Base-by-base conservation (phyloP, 2,797 vertebrate genomes). In the Phalloptychus januarius region DNA sequence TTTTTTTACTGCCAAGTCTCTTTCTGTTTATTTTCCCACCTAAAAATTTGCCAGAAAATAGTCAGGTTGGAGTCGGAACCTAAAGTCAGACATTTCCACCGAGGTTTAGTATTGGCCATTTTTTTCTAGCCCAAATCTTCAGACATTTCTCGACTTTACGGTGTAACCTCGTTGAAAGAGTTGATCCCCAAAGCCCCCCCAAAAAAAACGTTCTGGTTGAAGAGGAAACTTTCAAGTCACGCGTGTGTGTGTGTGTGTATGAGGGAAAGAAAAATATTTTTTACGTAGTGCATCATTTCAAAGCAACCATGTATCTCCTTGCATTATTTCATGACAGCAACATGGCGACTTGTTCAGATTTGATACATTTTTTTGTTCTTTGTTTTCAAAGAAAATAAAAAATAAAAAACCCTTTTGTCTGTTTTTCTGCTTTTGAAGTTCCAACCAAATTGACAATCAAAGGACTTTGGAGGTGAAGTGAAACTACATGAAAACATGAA, bases 11-110 rank as follows among this genome's bases (percentile, higher is more conserved):
- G 76, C 79, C 78, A 77, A 79, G 79, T 89, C 82, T 92, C 78
- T 74, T 86, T 76, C 81, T 84, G 50, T 84, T 77, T 75, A 86
- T 92, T 89, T 89, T 89, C 91, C 95, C 92, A 94, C 85, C 83
- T 44, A 44, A 74, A 83, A 87, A 79, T 36, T 36, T 20, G 79
- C 87, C 86, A 69, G 6, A 56, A 63, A 40, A 61, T 16, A 61
- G 4, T 70, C 25, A 79, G 82, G 78, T 80, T 82, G 20, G 76
- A 87, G 92, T 92, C 77, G 85, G 61, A 92, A 87, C 79, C 79
- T 33, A 78, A 88, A 76, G 95, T 96, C 94, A 88, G 90, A 96
- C 96, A 96, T 96, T 96, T 96, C 95, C 89, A 88, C 18, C 70
- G 72, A 79, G 45, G 73, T 23, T 82, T 86, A 88, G 92, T 90